These are phyloP conservation scores for Anguilla pacifica DNA, from an alignment of 2,797 vertebrate species.

Conservation along the genomic window DNA sequence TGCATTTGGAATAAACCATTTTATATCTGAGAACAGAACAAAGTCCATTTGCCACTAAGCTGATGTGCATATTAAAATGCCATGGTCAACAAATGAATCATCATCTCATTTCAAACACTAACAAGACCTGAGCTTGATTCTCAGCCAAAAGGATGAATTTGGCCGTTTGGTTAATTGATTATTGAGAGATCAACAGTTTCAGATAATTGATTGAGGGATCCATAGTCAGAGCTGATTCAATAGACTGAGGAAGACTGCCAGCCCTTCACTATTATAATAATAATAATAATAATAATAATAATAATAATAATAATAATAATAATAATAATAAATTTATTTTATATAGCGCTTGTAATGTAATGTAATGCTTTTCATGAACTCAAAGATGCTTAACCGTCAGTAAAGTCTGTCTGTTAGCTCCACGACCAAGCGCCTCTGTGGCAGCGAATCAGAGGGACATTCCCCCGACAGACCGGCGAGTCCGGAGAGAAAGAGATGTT, in stretches of 20 bases:
- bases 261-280: too few relatives aligned
- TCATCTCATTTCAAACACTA: neutral
- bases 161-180: neutral
- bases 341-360: too few relatives aligned
- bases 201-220: conserved; percentile 2
- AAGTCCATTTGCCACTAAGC: neutral
- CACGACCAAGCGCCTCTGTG: conserved; percentile 28
- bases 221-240: neutral
- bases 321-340: too few relatives aligned
- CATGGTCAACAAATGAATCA: neutral
- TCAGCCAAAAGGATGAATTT: neutral
- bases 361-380: too few relatives aligned
- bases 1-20: neutral
- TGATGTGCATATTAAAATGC: neutral
- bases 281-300: too few relatives aligned
- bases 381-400: neutral
- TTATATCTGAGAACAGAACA: neutral
- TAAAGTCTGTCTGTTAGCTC: conserved; percentile 34
- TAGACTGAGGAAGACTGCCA: neutral
- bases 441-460: conserved; percentile 40
- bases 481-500: conserved; percentile 46
- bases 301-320: too few relatives aligned
- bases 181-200: conserved; percentile 9
- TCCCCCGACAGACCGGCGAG: conserved; percentile 29
- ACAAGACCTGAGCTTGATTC: neutral